Evolutionary conservation across 2,888 invertebrate genomes (phyloP).

Genomic region (Pyrrhia umbra): DNA sequence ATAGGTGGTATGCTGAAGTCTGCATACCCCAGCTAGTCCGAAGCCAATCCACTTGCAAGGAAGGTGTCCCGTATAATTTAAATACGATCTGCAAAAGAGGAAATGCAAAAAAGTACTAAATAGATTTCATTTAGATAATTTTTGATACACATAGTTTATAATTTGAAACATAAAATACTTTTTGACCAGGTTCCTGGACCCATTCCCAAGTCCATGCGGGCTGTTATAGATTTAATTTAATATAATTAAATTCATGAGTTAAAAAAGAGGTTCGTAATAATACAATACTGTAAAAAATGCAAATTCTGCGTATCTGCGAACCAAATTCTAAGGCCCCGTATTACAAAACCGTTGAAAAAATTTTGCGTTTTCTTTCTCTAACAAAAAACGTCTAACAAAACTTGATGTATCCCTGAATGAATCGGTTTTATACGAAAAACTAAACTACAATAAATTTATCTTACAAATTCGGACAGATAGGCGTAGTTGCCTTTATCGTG

Average conservation of each 20-base stretch:
- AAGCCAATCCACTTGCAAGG: too few species aligned
- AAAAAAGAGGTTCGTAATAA: neutral
- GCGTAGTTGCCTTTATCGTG: conserved; percentile 45
- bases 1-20: too few species aligned
- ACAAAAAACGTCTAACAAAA: conserved; percentile 21
- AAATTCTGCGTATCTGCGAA: neutral
- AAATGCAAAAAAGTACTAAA: neutral
- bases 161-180: too few species aligned
- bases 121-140: neutral
- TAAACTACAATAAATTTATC: conserved; percentile 46
- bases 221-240: too few species aligned
- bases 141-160: too few species aligned
- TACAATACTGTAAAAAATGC: neutral
- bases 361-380: neutral
- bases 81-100: too few species aligned
- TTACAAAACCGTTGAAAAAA: conserved; percentile 5
- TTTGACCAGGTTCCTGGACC: too few species aligned
- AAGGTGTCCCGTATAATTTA: too few species aligned
- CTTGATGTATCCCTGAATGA: conserved; percentile 29
- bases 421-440: conserved; percentile 31
- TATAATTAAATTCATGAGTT: too few species aligned
- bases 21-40: too few species aligned
- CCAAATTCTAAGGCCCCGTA: conserved; percentile 11
- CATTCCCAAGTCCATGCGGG: too few species aligned
- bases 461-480: conserved; percentile 46